Evolutionary conservation across 2,113 vertebrate genomes (phyloP).

Genomic region (Gallinago jamesoni): DNA sequence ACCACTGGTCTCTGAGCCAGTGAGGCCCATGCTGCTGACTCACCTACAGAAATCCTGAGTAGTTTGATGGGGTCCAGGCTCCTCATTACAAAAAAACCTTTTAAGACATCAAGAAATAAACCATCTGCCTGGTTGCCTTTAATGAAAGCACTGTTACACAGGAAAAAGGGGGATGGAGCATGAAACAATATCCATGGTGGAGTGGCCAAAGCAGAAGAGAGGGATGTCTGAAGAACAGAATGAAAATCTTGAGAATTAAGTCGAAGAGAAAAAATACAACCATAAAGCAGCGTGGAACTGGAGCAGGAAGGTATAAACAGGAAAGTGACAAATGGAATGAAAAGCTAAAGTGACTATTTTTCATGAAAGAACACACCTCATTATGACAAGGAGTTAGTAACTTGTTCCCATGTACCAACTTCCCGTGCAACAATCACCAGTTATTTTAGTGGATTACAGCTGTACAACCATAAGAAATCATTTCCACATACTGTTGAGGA

Average conservation of each 20-base stretch:
- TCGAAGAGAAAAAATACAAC: not conserved
- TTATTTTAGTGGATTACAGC: conserved; percentile 5
- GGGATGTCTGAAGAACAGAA: not conserved
- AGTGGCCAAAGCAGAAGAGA: not conserved
- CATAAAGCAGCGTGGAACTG: not conserved
- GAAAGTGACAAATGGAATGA: not conserved
- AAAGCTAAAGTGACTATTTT: not conserved
- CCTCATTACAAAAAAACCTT: conserved; percentile 1
- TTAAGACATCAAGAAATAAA: conserved; percentile 37
- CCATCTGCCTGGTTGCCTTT: conserved; percentile 5
- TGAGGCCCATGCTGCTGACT: not conserved
- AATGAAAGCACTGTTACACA: not conserved
- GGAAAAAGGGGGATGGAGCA: not conserved
- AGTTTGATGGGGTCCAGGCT: not conserved
- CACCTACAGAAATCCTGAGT: not conserved
- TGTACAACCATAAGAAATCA: not conserved
- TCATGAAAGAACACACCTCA: not conserved
- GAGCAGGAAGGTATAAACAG: not conserved
- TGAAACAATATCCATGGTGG: not conserved
- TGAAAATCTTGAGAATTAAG: not conserved
- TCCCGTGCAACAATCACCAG: not conserved
- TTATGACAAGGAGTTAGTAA: not conserved
- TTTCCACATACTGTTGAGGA: conserved; percentile 15
- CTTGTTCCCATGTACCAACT: not conserved
- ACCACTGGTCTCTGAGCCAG: not conserved